A percentile compares a stretch with the other conserved stretches of the same genome.
Evolutionary conservation across 2,113 vertebrate species (phyloP).

Genomic region (Oxyura jamaicensis): DNA sequence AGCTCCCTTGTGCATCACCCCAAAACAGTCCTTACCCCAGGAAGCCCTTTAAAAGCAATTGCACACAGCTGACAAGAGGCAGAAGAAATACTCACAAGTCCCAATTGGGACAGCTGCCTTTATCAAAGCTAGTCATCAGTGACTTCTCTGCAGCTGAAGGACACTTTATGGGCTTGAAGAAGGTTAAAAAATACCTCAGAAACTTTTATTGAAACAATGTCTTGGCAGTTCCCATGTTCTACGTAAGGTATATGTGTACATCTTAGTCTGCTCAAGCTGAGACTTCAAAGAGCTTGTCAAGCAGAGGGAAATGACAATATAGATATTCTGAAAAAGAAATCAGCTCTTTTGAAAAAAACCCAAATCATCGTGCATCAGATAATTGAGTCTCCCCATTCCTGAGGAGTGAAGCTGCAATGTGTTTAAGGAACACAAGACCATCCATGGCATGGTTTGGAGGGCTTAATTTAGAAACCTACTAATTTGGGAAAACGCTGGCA

Average conservation of each 20-base stretch:
- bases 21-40: accelerated
- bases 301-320: not conserved
- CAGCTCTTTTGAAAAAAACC: not conserved
- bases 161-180: not conserved
- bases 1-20: accelerated
- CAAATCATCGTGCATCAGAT: not conserved
- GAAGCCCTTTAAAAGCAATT: not conserved
- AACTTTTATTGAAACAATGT: not conserved
- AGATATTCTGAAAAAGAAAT: not conserved
- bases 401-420: not conserved
- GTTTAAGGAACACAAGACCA: not conserved
- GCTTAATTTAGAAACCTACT: not conserved
- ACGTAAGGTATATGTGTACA: too few species aligned
- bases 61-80: not conserved
- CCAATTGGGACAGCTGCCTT: not conserved
- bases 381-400: not conserved
- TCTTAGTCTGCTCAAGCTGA: not conserved
- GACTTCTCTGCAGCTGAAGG: not conserved
- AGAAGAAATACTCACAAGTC: not conserved
- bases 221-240: not conserved
- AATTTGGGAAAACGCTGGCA: not conserved
- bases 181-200: not conserved
- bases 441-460: not conserved
- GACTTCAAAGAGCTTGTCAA: not conserved
- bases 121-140: not conserved